Percentiles rank a stretch among this genome's conserved stretches.
Evolutionary conservation across 2,888 invertebrate genomes (phyloP).

Genomic region (Melanotus villosus): DNA sequence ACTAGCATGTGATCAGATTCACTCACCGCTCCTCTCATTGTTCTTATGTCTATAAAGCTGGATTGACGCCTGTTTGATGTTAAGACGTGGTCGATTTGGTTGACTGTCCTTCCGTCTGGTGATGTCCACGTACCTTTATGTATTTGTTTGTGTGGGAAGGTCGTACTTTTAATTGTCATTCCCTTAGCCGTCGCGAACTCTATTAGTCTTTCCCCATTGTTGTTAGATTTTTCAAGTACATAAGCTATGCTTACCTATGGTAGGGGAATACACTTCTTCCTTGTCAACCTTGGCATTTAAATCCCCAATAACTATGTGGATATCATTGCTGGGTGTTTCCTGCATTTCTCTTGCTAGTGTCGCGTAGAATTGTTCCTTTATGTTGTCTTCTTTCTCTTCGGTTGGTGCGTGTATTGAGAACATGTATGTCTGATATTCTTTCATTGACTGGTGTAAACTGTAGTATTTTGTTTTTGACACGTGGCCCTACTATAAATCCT

Average conservation of each 20-base stretch:
- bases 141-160: neutral
- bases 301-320: neutral
- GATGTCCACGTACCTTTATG: neutral
- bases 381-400: neutral
- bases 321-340: neutral
- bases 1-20: conserved; percentile 2
- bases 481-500: neutral
- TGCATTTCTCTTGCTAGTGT: neutral
- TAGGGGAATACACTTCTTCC: neutral
- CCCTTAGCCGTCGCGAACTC: neutral
- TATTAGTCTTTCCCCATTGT: neutral
- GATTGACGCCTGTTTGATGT: too few species aligned
- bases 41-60: conserved; percentile 1
- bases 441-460: neutral
- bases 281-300: neutral
- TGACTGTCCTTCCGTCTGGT: neutral
- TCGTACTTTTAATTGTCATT: neutral
- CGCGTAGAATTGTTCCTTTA: neutral
- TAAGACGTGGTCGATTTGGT: neutral
- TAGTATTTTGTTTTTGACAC: neutral
- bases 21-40: neutral
- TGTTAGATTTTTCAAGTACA: neutral
- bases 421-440: neutral
- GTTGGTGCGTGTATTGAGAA: neutral
- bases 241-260: neutral